Evolutionary conservation across 2,888 invertebrate species (phyloP).

Genomic region (Trachelus tabidus): DNA sequence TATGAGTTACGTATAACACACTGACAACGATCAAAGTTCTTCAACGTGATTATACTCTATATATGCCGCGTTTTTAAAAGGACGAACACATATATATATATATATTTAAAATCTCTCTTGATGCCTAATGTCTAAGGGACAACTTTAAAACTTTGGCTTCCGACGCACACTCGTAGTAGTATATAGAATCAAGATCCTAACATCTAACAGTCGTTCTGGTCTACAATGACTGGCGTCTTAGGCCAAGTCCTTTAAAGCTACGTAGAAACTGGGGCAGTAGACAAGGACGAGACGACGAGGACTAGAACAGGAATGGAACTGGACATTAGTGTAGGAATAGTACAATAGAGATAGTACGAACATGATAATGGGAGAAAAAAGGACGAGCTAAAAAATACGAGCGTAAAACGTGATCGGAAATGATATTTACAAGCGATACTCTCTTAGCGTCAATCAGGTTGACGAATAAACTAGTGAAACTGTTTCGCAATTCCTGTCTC

Average conservation of each 20-base stretch:
- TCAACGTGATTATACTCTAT: neutral
- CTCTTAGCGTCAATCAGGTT: neutral
- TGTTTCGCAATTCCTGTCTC: neutral
- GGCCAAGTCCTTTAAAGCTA: neutral
- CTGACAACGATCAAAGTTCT: neutral
- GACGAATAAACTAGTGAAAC: neutral
- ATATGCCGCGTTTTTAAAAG: neutral
- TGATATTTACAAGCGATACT: constrained; percentile 19
- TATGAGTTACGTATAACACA: neutral
- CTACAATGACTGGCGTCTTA: neutral
- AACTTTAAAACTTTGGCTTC: neutral
- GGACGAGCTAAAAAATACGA: neutral
- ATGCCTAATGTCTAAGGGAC: neutral
- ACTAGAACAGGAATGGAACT: neutral
- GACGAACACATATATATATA: neutral
- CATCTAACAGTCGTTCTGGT: constrained; percentile 20
- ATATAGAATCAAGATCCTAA: neutral
- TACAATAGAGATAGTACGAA: neutral
- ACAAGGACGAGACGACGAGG: neutral
- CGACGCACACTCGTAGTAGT: neutral
- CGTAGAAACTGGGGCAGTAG: neutral
- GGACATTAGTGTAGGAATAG: neutral
- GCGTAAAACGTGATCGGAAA: neutral
- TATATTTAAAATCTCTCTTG: neutral
- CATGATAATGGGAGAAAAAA: neutral